A percentile compares a stretch with the other conserved stretches of the same genome.
These are phyloP conservation scores for Leptura quadrifasciata DNA, from an alignment of 2,888 invertebrate genomes.

Conservation along the genomic window DNA sequence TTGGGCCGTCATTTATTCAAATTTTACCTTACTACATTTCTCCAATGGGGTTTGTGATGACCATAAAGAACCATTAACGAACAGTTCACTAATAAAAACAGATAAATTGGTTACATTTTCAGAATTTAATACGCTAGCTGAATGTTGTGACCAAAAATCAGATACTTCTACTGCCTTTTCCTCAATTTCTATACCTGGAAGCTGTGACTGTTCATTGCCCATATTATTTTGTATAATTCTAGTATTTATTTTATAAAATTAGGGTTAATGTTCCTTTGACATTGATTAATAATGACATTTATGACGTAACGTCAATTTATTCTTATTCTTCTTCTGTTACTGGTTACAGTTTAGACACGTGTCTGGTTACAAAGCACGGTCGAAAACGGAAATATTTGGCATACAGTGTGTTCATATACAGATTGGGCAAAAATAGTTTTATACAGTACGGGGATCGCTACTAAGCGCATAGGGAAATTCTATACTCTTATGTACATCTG, in stretches of 20 bases:
- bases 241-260: not conserved
- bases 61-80: slow-evolving; percentile 81
- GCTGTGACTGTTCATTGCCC: slow-evolving; percentile 86
- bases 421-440: no score
- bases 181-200: slow-evolving; percentile 84
- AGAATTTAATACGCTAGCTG: slow-evolving; percentile 78
- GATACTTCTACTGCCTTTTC: slow-evolving; percentile 86
- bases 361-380: no score
- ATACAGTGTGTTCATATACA: no score
- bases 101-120: slow-evolving; percentile 79
- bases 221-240: slow-evolving; percentile 72
- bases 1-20: not conserved
- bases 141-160: slow-evolving; percentile 86
- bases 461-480: no score
- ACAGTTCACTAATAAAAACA: slow-evolving; percentile 84
- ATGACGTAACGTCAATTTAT: no score
- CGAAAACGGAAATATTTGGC: no score
- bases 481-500: no score
- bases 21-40: slow-evolving; percentile 83
- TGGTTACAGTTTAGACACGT: no score
- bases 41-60: slow-evolving; percentile 82
- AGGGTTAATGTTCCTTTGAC: not conserved
- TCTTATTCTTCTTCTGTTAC: no score
- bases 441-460: no score
- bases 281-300: not conserved